These are phyloP conservation scores for Pseudochirops cupreus DNA, from an alignment of 2,797 vertebrate species.

Conservation along the genomic window DNA sequence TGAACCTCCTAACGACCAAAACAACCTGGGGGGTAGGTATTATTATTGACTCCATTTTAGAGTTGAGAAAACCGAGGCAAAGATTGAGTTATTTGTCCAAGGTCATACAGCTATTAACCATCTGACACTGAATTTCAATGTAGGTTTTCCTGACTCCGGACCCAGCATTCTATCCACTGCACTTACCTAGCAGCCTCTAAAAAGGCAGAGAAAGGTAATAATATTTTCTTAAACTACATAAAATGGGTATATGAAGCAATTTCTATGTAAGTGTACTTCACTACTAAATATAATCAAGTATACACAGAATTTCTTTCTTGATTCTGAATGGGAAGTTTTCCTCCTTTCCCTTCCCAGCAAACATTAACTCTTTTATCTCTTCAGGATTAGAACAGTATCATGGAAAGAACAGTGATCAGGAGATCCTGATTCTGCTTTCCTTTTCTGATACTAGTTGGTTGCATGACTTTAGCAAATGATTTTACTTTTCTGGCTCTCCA, in stretches of 20 bases:
- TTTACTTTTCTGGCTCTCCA: background rate
- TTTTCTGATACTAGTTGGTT: background rate
- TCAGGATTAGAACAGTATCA: background rate
- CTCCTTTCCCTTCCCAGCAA: constrained; percentile 1
- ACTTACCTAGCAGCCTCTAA: background rate
- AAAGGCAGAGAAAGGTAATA: background rate
- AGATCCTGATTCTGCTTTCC: background rate
- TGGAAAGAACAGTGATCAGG: background rate
- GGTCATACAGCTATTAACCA: background rate
- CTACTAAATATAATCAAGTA: background rate
- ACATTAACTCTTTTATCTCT: constrained; percentile 12
- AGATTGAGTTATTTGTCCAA: background rate
- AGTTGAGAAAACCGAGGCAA: too few species aligned
- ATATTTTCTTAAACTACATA: background rate
- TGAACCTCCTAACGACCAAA: background rate
- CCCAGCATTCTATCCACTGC: background rate
- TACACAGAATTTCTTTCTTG: background rate
- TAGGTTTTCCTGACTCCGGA: background rate
- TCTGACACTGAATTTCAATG: background rate
- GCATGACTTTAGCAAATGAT: background rate
- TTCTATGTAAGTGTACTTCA: background rate
- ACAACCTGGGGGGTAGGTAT: background rate
- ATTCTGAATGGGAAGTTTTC: background rate
- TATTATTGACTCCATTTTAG: too few species aligned
- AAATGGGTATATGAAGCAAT: background rate